Conservation (phyloP, 2,797 vertebrate species). For the Protonibea diacanthus region DNA sequence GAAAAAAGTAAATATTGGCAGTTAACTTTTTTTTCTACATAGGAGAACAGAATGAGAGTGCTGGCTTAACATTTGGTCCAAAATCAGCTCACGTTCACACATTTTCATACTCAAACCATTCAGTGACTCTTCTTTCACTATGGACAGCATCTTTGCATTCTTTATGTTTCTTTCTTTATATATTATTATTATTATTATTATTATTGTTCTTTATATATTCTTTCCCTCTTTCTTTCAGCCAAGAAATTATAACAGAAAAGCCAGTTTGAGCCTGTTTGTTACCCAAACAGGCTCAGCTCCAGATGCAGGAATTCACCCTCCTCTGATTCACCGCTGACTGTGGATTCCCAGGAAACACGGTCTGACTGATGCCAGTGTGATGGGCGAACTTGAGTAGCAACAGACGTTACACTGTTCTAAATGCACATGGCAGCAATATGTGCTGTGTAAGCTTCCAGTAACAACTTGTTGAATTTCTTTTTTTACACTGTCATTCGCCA, state of each 20-base stretch:
- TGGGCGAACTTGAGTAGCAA: not conserved
- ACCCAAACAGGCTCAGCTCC: not conserved
- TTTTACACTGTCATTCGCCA: not conserved
- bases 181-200: too few relatives aligned
- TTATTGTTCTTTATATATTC: too few relatives aligned
- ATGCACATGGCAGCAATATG: not conserved
- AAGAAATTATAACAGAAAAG: constrained; percentile 39
- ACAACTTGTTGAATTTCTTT: not conserved
- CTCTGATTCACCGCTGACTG: constrained; percentile 39
- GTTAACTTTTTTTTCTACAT: too few relatives aligned
- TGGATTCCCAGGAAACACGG: constrained; percentile 28
- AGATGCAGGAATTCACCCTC: constrained; percentile 34
- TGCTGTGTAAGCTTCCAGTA: not conserved
- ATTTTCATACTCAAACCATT: too few relatives aligned
- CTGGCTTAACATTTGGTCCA: too few relatives aligned
- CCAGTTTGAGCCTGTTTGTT: too few relatives aligned
- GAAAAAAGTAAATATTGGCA: too few relatives aligned
- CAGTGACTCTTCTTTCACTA: too few relatives aligned
- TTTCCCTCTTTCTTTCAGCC: constrained; percentile 16
- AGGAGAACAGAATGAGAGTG: too few relatives aligned
- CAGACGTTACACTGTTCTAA: not conserved
- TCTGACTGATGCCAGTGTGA: not conserved
- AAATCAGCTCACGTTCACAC: too few relatives aligned
- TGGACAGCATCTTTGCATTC: too few relatives aligned
- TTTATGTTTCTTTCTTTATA: too few relatives aligned